Evolutionary conservation across 1,140 invertebrate genomes (phyloP).

Genomic region (Argopecten irradians): DNA sequence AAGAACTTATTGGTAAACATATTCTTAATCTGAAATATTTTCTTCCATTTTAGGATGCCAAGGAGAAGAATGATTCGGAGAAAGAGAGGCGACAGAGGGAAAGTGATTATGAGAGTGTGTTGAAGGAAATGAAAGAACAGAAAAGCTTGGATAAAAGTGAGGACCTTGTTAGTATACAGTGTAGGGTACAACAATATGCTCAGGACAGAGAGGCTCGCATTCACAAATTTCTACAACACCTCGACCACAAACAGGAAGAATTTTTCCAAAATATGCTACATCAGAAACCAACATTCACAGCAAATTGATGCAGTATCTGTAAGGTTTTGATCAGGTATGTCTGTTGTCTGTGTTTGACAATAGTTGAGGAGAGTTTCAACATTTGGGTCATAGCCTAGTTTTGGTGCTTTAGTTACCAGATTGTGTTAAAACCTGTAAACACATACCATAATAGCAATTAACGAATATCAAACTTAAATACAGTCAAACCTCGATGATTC

Average conservation of each 20-base stretch:
- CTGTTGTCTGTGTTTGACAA: too few species aligned
- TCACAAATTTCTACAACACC: conserved; percentile 60
- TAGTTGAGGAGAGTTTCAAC: too few species aligned
- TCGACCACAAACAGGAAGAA: conserved; percentile 58
- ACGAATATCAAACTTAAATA: too few species aligned
- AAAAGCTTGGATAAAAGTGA: not conserved
- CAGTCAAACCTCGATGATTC: too few species aligned
- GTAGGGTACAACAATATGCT: conserved; percentile 56
- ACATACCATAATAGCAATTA: too few species aligned
- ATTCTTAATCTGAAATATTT: not conserved
- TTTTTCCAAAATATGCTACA: conserved; percentile 46
- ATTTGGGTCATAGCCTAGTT: too few species aligned
- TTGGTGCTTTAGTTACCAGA: too few species aligned
- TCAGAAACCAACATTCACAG: not conserved
- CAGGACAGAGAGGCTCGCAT: conserved; percentile 56
- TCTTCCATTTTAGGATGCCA: conserved; percentile 60
- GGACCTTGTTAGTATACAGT: conserved; percentile 46
- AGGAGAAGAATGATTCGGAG: conserved; percentile 58
- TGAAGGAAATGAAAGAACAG: conserved; percentile 42
- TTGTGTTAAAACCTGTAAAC: too few species aligned
- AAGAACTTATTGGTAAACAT: not conserved
- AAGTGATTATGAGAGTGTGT: conserved; percentile 59
- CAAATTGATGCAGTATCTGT: not conserved
- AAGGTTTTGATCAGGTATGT: too few species aligned
- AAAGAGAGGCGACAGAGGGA: conserved; percentile 58